Percentiles rank a stretch among this genome's conserved stretches.
Conservation (phyloP, 1,140 invertebrate species). For the Brachystomella parvula region DNA sequence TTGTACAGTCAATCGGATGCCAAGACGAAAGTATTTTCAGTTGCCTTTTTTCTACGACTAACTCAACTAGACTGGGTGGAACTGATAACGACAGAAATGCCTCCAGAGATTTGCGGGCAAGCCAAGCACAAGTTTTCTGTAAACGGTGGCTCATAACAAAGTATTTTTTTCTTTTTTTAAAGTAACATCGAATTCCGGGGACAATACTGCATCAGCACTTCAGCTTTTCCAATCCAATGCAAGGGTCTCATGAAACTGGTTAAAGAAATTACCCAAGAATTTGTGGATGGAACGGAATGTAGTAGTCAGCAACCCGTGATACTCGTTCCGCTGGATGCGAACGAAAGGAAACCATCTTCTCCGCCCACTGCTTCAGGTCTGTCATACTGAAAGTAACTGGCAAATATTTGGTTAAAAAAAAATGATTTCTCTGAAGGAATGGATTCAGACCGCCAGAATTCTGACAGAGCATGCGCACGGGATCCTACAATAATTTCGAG, state of each 20-base stretch:
- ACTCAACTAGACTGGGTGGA: background rate
- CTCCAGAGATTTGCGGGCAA: constrained; percentile 1
- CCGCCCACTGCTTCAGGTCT: background rate
- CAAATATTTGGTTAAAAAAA: no score
- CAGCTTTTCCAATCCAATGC: background rate
- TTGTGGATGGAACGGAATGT: background rate
- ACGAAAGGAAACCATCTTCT: background rate
- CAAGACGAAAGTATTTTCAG: background rate
- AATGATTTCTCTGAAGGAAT: no score
- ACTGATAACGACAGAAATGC: background rate
- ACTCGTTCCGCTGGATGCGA: background rate
- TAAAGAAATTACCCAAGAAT: background rate
- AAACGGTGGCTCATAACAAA: background rate
- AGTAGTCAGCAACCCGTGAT: constrained; percentile 9
- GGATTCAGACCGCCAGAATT: no score
- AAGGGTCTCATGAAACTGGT: background rate
- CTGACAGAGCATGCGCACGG: background rate
- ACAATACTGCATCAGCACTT: background rate
- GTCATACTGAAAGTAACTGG: background rate
- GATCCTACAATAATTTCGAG: background rate
- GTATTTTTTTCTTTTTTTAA: background rate
- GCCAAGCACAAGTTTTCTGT: no score
- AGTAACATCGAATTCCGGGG: background rate
- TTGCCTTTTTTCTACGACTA: background rate
- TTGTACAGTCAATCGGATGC: background rate